Evolutionary conservation across 2,888 invertebrate species (phyloP).

Genomic region (Coelinius sp.): DNA sequence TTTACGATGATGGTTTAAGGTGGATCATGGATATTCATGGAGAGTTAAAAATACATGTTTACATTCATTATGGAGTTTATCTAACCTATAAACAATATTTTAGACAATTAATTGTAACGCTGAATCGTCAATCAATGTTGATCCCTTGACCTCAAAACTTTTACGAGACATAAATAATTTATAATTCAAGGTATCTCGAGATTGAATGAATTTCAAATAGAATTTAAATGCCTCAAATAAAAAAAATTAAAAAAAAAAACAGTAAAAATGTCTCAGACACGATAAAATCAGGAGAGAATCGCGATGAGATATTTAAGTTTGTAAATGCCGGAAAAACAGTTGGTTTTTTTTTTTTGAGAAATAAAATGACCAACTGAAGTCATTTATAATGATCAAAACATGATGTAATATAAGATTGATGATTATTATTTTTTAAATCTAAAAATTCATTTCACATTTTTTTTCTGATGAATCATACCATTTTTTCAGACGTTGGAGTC

Average conservation of each 20-base stretch:
- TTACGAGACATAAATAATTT: neutral
- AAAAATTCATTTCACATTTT: neutral
- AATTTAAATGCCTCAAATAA: too few relatives aligned
- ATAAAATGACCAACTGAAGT: slow-evolving; percentile 21
- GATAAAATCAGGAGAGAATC: neutral
- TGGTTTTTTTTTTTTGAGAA: slow-evolving; percentile 17
- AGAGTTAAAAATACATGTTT: neutral
- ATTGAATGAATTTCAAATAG: neutral
- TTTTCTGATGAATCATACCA: slow-evolving; percentile 5
- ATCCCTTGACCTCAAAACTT: neutral
- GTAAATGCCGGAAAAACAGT: slow-evolving; percentile 6
- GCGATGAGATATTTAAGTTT: neutral
- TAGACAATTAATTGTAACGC: neutral
- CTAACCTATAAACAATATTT: neutral
- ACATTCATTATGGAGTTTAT: neutral
- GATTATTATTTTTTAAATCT: neutral
- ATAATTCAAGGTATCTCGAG: neutral
- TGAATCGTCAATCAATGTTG: neutral
- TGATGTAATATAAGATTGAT: neutral
- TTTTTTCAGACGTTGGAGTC: neutral
- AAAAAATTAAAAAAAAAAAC: too few relatives aligned
- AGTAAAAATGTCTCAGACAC: too few relatives aligned
- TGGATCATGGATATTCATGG: neutral
- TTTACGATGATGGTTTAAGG: slow-evolving; percentile 55
- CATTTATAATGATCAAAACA: neutral